phyloP scores from a whole-genome alignment of 2,888 invertebrate species.

The Caenorhabditis sulstoni region DNA sequence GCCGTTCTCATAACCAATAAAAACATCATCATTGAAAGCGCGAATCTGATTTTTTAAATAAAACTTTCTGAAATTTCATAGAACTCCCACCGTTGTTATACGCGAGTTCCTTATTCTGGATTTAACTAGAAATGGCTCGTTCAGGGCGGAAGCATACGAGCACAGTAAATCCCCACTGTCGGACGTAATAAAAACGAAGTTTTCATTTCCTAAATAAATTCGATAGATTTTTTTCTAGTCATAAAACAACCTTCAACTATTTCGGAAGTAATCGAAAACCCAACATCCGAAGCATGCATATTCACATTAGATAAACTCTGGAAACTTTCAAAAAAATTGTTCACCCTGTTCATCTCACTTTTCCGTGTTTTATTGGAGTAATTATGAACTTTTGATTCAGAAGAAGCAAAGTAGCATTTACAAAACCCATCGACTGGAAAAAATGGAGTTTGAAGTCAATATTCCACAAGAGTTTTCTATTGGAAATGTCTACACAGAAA shows the following conservation, averaged over 20 bases:
- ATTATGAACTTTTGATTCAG: conserved; percentile 65
- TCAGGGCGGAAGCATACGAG: conserved; percentile 28
- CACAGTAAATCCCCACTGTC: conserved; percentile 51
- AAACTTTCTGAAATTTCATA: background rate
- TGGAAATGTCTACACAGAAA: conserved; percentile 48
- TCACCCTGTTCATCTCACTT: conserved; percentile 5
- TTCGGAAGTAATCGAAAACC: conserved; percentile 61
- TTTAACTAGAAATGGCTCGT: conserved; percentile 58
- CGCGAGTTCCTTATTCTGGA: conserved; percentile 24
- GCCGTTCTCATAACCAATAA: conserved; percentile 61
- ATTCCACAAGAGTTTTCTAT: conserved; percentile 62
- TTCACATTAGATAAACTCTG: conserved; percentile 64
- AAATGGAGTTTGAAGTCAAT: conserved; percentile 67
- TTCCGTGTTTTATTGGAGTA: conserved; percentile 62
- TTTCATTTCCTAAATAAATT: conserved; percentile 38
- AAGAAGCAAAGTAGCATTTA: conserved; percentile 51
- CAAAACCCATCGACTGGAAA: conserved; percentile 60
- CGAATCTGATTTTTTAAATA: conserved; percentile 26
- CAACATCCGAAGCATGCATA: conserved; percentile 69
- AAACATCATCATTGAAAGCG: conserved; percentile 31
- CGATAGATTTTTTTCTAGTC: conserved; percentile 8
- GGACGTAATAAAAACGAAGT: conserved; percentile 45
- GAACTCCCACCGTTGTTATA: conserved; percentile 35
- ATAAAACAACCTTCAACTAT: conserved; percentile 50
- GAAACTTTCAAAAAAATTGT: background rate